These are phyloP conservation scores for Gasterosteus aculeatus DNA, from an alignment of 2,113 vertebrate species.

Conservation along the genomic window DNA sequence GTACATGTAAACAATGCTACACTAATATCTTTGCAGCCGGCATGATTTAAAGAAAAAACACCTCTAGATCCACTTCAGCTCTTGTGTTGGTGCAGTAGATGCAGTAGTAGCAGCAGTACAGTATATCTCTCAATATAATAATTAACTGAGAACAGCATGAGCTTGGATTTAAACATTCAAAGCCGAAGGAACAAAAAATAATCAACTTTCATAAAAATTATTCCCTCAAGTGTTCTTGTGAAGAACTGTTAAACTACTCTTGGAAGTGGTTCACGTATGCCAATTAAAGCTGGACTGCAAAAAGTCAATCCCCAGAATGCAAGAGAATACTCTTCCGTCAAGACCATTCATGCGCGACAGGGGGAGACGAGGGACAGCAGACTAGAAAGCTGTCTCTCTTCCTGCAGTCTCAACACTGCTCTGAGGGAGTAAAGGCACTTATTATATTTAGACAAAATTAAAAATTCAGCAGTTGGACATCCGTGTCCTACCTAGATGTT, in stretches of 20 bases:
- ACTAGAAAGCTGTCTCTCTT: constrained; percentile 47
- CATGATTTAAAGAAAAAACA: neutral
- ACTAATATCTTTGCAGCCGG: neutral
- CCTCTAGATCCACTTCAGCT: neutral
- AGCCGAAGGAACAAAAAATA: constrained; percentile 31
- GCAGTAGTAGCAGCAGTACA: neutral
- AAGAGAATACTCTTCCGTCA: constrained; percentile 24
- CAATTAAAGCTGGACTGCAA: constrained; percentile 43
- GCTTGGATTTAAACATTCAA: constrained; percentile 28
- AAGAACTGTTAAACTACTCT: neutral
- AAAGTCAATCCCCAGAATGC: neutral
- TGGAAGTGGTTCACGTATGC: constrained; percentile 29
- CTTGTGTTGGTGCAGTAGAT: neutral
- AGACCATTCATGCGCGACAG: constrained; percentile 36
- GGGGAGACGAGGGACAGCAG: constrained; percentile 20
- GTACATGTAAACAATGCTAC: constrained; percentile 9
- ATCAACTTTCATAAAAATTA: constrained; percentile 16
- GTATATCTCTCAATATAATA: constrained; percentile 2
- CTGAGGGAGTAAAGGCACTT: constrained; percentile 13
- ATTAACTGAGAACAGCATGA: constrained; percentile 39
- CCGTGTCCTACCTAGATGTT: constrained; percentile 47
- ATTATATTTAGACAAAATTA: constrained; percentile 61
- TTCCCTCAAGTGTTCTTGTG: constrained; percentile 21
- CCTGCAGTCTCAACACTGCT: constrained; percentile 33
- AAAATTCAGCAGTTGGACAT: constrained; percentile 66